phyloP scores from a whole-genome alignment of 2,797 vertebrate genomes.

The Xenentodon cancila region DNA sequence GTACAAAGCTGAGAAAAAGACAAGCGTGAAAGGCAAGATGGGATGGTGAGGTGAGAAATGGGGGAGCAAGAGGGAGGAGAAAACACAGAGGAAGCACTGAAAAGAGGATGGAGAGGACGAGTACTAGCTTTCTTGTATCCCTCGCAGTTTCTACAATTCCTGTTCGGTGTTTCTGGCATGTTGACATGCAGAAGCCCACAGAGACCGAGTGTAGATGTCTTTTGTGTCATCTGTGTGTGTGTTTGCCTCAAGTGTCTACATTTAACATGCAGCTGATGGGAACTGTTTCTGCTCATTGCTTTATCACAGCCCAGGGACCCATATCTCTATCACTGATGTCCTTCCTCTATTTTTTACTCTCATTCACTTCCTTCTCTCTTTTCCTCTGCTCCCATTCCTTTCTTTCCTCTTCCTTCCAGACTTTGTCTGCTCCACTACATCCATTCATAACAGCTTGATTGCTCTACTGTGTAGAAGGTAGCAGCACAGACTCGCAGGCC shows the following conservation, averaged over 20 bases:
- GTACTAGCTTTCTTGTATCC: constrained; percentile 54
- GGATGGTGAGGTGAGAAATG: constrained; percentile 49
- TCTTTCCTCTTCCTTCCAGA: constrained; percentile 5
- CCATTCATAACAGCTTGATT: constrained; percentile 53
- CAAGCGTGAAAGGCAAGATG: constrained; percentile 43
- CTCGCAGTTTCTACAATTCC: constrained; percentile 48
- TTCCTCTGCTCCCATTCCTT: background rate
- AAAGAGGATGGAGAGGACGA: constrained; percentile 33
- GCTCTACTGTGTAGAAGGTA: constrained; percentile 38
- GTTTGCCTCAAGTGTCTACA: constrained; percentile 53
- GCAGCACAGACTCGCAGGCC: constrained; percentile 30
- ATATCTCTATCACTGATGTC: constrained; percentile 42
- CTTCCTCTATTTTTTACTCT: constrained; percentile 9
- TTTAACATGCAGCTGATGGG: constrained; percentile 63
- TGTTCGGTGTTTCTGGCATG: constrained; percentile 62
- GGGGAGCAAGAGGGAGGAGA: constrained; percentile 23
- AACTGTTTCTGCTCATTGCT: constrained; percentile 56
- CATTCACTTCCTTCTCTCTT: background rate
- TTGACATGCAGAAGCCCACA: constrained; percentile 51
- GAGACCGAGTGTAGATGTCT: constrained; percentile 35
- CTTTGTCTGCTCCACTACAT: constrained; percentile 34
- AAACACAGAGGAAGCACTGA: constrained; percentile 35
- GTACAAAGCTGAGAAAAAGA: constrained; percentile 37
- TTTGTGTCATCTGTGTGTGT: constrained; percentile 43
- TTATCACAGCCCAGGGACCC: constrained; percentile 59